These are phyloP conservation scores for Lagorchestes hirsutus DNA, from an alignment of 2,797 vertebrate species.

Conservation along the genomic window DNA sequence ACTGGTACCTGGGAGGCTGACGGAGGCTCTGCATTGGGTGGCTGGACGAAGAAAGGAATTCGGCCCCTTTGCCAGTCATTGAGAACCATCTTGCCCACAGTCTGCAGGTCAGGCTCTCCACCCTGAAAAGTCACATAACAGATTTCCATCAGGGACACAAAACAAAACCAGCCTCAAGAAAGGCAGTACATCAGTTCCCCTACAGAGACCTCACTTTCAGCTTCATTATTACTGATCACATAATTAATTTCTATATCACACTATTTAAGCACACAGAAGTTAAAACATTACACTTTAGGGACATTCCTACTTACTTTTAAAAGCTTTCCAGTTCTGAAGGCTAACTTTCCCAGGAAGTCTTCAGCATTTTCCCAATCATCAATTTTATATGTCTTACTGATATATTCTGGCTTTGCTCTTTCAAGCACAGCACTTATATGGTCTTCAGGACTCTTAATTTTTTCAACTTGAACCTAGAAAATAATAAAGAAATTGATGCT, in stretches of 20 bases:
- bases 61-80: constrained; percentile 99
- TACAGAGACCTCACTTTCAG: not conserved
- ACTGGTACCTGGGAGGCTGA: constrained; percentile 85
- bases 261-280: fast-evolving
- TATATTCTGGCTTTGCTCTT: constrained; percentile 96
- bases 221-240: not conserved
- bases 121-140: constrained; percentile 87
- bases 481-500: not conserved
- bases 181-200: not conserved
- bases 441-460: constrained; percentile 96
- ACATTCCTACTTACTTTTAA: constrained; percentile 89
- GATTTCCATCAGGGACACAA: constrained; percentile 22
- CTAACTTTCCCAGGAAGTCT: constrained; percentile 97
- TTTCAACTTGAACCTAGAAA: constrained; percentile 97
- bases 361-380: constrained; percentile 92
- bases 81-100: constrained; percentile 98
- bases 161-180: not conserved
- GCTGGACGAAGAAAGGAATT: constrained; percentile 98
- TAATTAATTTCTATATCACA: not conserved
- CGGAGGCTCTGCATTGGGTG: constrained; percentile 89
- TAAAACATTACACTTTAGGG: not conserved
- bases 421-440: constrained; percentile 95
- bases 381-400: constrained; percentile 96
- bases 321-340: constrained; percentile 94
- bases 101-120: constrained; percentile 95